These are phyloP conservation scores for Orthosia gothica DNA, from an alignment of 2,888 invertebrate genomes.

Conservation along the genomic window DNA sequence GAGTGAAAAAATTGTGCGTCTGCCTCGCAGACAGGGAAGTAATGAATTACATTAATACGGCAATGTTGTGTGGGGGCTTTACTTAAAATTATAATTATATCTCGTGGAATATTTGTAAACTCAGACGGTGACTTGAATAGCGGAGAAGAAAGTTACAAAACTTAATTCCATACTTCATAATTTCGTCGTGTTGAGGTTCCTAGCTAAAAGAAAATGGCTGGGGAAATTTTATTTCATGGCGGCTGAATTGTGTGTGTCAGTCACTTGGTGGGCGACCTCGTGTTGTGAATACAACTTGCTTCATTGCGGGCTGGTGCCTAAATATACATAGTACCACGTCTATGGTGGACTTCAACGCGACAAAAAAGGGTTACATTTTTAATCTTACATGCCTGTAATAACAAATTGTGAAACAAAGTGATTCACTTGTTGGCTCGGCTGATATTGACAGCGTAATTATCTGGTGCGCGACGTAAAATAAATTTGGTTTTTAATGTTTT, in stretches of 20 bases:
- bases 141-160: slow-evolving; percentile 62
- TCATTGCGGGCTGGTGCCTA: slow-evolving; percentile 49
- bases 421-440: slow-evolving; percentile 24
- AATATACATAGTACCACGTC: slow-evolving; percentile 37
- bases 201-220: slow-evolving; percentile 59
- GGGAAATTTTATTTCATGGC: slow-evolving; percentile 68
- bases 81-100: slow-evolving; percentile 62
- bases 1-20: slow-evolving; percentile 50
- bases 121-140: slow-evolving; percentile 48
- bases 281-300: slow-evolving; percentile 65
- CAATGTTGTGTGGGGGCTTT: slow-evolving; percentile 46
- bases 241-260: slow-evolving; percentile 62
- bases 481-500: slow-evolving; percentile 12
- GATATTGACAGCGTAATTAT: slow-evolving; percentile 39
- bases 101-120: no score
- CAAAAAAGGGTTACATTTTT: slow-evolving; percentile 51
- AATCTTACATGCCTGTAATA: slow-evolving; percentile 38
- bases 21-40: slow-evolving; percentile 35
- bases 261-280: slow-evolving; percentile 44
- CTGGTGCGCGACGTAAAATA: slow-evolving; percentile 11
- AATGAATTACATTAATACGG: slow-evolving; percentile 60
- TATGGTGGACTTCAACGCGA: slow-evolving; percentile 25
- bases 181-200: slow-evolving; percentile 59
- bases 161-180: slow-evolving; percentile 70
- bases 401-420: slow-evolving; percentile 39